phyloP scores from a whole-genome alignment of 2,797 vertebrate species.

The Galaxias olidus region DNA sequence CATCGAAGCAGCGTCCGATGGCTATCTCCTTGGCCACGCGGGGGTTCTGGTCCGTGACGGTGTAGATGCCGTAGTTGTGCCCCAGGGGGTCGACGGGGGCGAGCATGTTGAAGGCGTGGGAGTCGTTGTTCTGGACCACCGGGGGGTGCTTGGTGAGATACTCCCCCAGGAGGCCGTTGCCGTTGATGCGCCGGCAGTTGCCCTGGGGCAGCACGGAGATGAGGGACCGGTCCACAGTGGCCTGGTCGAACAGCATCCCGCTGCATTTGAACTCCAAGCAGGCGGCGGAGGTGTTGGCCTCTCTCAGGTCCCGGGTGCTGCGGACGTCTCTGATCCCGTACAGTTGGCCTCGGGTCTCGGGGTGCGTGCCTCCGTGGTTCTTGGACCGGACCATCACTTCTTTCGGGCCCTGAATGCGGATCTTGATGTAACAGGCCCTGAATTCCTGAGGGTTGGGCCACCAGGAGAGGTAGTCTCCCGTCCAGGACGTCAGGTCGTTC shows the following conservation, averaged over 20 bases:
- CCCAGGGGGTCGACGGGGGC: constrained; percentile 92
- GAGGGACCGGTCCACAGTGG: constrained; percentile 83
- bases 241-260: constrained; percentile 96
- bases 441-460: constrained; percentile 99
- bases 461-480: constrained; percentile 91
- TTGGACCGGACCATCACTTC: constrained; percentile 92
- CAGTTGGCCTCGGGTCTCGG: constrained; percentile 81
- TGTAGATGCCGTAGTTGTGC: constrained; percentile 98
- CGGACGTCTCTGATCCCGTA: constrained; percentile 93
- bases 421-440: constrained; percentile 93
- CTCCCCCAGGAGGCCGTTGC: constrained; percentile 86
- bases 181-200: constrained; percentile 80
- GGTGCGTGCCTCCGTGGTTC: constrained; percentile 87
- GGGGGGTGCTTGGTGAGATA: constrained; percentile 91
- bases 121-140: constrained; percentile 76
- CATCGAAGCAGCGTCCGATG: constrained; percentile 96
- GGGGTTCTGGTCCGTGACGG: constrained; percentile 96
- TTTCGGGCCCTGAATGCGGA: constrained; percentile 86
- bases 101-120: constrained; percentile 85
- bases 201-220: constrained; percentile 88
- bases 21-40: constrained; percentile 95
- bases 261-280: constrained; percentile 97
- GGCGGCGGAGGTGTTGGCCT: constrained; percentile 79
- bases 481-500: constrained; percentile 90
- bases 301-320: constrained; percentile 83